A percentile compares a stretch with the other conserved stretches of the same genome.
These are phyloP conservation scores for Isurus oxyrinchus DNA, from an alignment of 2,113 vertebrate species.

Conservation along the genomic window DNA sequence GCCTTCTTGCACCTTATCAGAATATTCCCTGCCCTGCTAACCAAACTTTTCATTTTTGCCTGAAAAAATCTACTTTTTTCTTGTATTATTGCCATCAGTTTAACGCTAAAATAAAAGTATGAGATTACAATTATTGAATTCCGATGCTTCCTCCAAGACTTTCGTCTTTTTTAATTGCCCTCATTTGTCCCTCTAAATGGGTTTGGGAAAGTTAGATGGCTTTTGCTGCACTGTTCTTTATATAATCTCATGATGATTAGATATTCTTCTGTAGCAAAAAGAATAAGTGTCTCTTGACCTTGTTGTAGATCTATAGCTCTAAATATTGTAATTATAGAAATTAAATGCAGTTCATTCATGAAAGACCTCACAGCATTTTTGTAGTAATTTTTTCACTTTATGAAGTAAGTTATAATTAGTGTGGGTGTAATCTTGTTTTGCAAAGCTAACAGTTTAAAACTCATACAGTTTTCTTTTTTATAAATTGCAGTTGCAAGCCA, in stretches of 20 bases:
- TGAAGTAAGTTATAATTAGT: not conserved
- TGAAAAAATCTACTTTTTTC: no score
- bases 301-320: not conserved
- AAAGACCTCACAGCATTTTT: not conserved
- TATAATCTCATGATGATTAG: not conserved
- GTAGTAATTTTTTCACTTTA: not conserved
- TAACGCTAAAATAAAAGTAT: not conserved
- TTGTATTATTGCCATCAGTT: not conserved
- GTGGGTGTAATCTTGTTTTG: not conserved
- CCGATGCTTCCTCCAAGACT: no score
- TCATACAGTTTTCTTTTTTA: constrained; percentile 39
- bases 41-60: not conserved
- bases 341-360: not conserved
- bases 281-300: not conserved
- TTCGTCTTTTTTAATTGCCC: no score
- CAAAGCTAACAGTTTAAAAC: not conserved
- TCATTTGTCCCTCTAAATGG: not conserved
- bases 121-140: not conserved
- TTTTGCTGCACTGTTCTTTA: not conserved
- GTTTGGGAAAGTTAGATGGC: not conserved
- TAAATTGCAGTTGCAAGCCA: constrained; percentile 77
- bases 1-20: not conserved
- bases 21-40: not conserved
- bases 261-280: not conserved
- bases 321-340: not conserved